Conservation (phyloP, 1,140 invertebrate genomes). For the Aleiodes sp. region DNA sequence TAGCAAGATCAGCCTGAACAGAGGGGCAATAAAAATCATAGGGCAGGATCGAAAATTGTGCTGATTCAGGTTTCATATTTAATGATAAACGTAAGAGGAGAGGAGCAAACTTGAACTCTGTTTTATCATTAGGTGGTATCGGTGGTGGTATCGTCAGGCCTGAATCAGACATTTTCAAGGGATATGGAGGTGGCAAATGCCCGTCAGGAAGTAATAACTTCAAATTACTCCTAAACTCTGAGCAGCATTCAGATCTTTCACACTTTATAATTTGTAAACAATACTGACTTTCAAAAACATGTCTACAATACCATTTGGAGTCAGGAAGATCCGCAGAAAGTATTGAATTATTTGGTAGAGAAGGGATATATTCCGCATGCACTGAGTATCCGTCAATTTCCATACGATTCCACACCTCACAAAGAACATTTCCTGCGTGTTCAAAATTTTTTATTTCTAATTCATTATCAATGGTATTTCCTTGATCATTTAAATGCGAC, state of each 20-base stretch:
- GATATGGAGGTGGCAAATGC: conserved; percentile 22
- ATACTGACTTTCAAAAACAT: conserved; percentile 23
- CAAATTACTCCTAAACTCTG: conserved; percentile 9
- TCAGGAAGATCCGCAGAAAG: neutral
- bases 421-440: conserved; percentile 45
- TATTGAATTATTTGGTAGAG: neutral
- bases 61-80: neutral
- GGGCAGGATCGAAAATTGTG: neutral
- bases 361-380: conserved; percentile 35
- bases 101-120: neutral
- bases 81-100: neutral
- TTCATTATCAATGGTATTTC: conserved; percentile 50
- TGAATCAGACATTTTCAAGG: neutral
- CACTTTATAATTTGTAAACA: conserved; percentile 27
- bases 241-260: conserved; percentile 13
- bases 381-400: conserved; percentile 42
- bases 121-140: too few relatives aligned
- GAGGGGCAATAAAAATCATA: conserved; percentile 22
- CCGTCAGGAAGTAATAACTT: conserved; percentile 10
- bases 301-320: conserved; percentile 25
- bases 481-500: conserved; percentile 51
- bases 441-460: conserved; percentile 50
- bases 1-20: conserved; percentile 12
- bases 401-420: conserved; percentile 38
- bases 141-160: too few relatives aligned